Evolutionary conservation across 2,888 invertebrate species (phyloP), one percentile per base, ranked within the genome.

Genomic region (Apodemia duryi): DNA sequence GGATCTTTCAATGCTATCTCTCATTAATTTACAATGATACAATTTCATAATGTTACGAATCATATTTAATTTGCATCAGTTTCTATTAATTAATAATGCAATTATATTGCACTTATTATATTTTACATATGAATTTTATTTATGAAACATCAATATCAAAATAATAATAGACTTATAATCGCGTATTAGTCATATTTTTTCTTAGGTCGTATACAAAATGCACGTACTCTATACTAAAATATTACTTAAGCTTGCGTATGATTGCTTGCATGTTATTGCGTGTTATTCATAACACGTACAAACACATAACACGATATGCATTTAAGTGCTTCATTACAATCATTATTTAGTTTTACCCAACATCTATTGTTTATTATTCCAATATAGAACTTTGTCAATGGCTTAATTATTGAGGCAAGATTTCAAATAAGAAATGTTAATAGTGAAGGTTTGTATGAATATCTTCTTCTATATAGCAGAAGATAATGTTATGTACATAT

Each of bases 311-410:
- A 76, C 77, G 79, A 67, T 68, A 70, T 66, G 74, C 75, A 77
- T 71, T 72, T 71, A 74, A 83, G 75, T 66, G 70, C 70, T 71
- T 72, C 66, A 80, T 83, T 84, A 80, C 73, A 80, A 83, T 85
- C 81, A 84, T 80, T 78, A 75, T 73, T 46, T 38, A 61, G 61
- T 68, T 67, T 68, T 66, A 68, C 67, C 65, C 57, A 61, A 32
- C 10, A 11, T n/a, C 63, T 63, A 46, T 63, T 54, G 54, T 54
- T 54, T 29, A 54, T 11, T 54, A 29, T 54, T 54, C 29, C 54
- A 54, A 5, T 51, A 51, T 2, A 54, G 2, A 21, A 52, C 21
- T 54, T 54, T 54, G 29, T 54, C 54, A 54, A 54, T 54, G 10
- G 29, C 10, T 54, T 6, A 28, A 11, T 54, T 54, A 43, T 10